Evolutionary conservation across 2,113 vertebrate species (phyloP).

Genomic region (Tor tambroides): DNA sequence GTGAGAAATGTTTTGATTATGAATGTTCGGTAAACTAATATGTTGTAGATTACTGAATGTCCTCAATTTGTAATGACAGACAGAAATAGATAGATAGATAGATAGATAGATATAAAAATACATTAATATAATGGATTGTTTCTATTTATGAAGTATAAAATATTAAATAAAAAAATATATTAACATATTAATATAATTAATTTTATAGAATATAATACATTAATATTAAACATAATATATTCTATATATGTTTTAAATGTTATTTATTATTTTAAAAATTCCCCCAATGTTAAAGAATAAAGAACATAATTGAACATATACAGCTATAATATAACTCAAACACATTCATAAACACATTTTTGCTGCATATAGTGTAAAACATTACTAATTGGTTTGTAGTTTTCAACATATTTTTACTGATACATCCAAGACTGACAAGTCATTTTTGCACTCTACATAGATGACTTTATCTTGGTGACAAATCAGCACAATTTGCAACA

Average conservation of each 20-base stretch:
- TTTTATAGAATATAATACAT: too few relatives aligned
- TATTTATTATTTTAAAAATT: neutral
- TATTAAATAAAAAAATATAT: too few relatives aligned
- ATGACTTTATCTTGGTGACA: neutral
- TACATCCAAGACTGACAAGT: neutral
- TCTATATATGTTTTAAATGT: neutral
- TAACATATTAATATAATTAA: too few relatives aligned
- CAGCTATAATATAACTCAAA: neutral
- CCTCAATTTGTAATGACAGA: neutral
- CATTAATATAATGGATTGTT: too few relatives aligned
- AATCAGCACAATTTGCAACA: neutral
- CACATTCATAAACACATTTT: neutral
- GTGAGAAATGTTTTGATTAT: neutral
- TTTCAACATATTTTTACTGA: slow-evolving; percentile 10
- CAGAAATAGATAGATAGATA: neutral
- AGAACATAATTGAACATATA: neutral
- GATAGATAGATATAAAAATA: too few relatives aligned
- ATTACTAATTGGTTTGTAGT: neutral
- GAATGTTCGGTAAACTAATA: neutral
- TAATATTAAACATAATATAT: too few relatives aligned
- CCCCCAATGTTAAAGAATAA: neutral
- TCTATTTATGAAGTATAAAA: neutral
- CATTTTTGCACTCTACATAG: neutral
- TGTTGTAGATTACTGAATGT: neutral
- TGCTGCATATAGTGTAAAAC: neutral